These are phyloP conservation scores for Neelides sp. DNA, from an alignment of 1,140 invertebrate genomes.

Conservation along the genomic window DNA sequence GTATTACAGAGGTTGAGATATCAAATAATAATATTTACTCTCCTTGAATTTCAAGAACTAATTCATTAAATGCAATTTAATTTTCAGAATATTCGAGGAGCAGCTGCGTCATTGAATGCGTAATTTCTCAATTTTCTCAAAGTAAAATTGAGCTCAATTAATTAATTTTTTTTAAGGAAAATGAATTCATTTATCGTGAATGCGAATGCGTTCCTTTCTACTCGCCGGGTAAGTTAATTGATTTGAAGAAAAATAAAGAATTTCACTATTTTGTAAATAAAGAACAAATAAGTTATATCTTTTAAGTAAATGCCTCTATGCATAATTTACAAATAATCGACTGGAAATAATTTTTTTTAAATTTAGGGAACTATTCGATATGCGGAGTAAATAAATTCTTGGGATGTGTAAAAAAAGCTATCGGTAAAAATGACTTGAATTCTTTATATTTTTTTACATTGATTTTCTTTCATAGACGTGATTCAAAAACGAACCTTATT, in stretches of 20 bases:
- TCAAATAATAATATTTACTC: no score
- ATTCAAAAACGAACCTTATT: not conserved
- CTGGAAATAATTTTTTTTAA: no score
- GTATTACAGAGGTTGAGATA: slow-evolving; percentile 29
- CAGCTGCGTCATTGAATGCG: no score
- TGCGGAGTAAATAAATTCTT: slow-evolving; percentile 13
- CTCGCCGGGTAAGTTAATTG: slow-evolving; percentile 24
- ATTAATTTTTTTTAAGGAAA: slow-evolving; percentile 18
- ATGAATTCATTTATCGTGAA: slow-evolving; percentile 23
- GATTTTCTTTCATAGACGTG: not conserved
- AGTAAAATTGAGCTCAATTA: no score
- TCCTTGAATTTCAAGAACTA: no score
- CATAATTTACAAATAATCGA: no score
- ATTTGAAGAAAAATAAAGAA: no score
- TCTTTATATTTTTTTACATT: not conserved
- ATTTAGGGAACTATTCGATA: slow-evolving; percentile 24
- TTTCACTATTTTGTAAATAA: no score
- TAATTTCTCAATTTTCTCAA: no score
- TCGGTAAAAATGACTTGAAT: slow-evolving; percentile 17
- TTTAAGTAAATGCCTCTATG: no score
- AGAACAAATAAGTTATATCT: no score
- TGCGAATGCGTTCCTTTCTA: slow-evolving; percentile 30
- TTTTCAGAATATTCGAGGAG: no score
- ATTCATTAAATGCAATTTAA: slow-evolving; percentile 4
- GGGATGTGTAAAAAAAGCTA: slow-evolving; percentile 21